Evolutionary conservation across 2,113 vertebrate species (phyloP), one percentile per base, ranked within the genome.

Genomic region (Podarcis muralis): DNA sequence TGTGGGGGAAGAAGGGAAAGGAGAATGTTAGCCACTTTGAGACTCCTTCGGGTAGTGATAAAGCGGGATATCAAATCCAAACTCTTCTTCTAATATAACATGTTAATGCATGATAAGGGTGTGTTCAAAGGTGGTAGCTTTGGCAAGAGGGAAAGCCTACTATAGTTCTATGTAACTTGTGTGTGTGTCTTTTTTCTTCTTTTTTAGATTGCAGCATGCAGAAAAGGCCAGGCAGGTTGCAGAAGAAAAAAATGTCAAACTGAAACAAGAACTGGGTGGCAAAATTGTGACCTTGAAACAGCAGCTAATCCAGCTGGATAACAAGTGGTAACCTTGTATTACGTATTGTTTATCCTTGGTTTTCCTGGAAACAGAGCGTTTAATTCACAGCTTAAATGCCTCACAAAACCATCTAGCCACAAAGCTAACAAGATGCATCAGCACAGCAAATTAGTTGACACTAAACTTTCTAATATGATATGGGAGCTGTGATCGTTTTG

Each of bases 291-390:
- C 89, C 0, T 94, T 98, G 86, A 97, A 97, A 93, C 97, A 97
- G 59, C 98, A 98, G 37, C 97, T 99, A 75, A 87, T 96, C 32
- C 98, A 98, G 53, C 95, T 99, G 94, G 98, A 98, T 0, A 94
- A 95, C 59, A 97, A 98, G 89, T 98, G 98, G 98, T 99, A 95
- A 68, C 81, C 77, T 16, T 75, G 62, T 15, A 20, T 53, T 88
- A 48, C 32, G 5, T 83, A 16, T 16, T 35, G 18, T 35, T 1
- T 30, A 16, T 66, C 25, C 27, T 13, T 6, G 27, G 25, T 86
- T 85, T 76, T 37, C 6, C 43, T 20, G 66, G 80, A 48, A 74
- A 23, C 40, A 15, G 16, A 18, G 16, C 8, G 35, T 71, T 77
- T 13, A 53, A 59, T 62, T 75, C 81, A 40, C 78, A 72, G 40